Evolutionary conservation across 2,888 invertebrate genomes (phyloP).

Genomic region (Liposcelis brunnea): DNA sequence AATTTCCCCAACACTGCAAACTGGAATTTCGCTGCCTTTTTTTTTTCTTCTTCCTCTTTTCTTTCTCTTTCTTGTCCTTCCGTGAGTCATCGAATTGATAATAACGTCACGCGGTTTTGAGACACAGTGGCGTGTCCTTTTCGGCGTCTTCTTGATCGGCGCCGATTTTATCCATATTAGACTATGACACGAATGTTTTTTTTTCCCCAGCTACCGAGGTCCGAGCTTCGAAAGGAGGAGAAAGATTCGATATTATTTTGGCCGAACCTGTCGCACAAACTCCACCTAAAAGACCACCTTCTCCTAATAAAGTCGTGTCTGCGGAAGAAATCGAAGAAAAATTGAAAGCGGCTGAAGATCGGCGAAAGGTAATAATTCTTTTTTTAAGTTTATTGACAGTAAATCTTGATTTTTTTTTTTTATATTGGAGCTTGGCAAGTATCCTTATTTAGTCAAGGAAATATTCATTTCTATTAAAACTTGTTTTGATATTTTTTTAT

Average conservation of each 20-base stretch:
- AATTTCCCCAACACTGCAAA: too few species aligned
- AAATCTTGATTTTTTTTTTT: slow-evolving; percentile 5
- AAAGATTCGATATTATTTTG: slow-evolving; percentile 67
- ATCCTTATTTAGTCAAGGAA: not conserved
- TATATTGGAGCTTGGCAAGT: slow-evolving; percentile 4
- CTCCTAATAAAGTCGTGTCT: slow-evolving; percentile 50
- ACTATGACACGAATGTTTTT: not conserved
- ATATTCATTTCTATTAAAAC: not conserved
- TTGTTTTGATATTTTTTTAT: not conserved
- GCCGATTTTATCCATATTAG: not conserved
- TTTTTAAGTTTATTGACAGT: slow-evolving; percentile 15
- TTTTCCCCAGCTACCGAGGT: slow-evolving; percentile 61
- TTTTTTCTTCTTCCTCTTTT: too few species aligned
- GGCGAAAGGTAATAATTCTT: slow-evolving; percentile 77
- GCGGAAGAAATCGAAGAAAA: slow-evolving; percentile 84
- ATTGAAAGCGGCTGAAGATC: slow-evolving; percentile 81
- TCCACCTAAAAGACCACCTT: slow-evolving; percentile 48
- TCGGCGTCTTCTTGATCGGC: not conserved
- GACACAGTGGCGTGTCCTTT: too few species aligned
- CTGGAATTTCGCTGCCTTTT: too few species aligned
- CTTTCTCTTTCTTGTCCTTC: too few species aligned
- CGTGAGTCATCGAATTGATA: too few species aligned
- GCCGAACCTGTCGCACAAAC: slow-evolving; percentile 56
- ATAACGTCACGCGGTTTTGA: too few species aligned
- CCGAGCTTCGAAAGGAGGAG: slow-evolving; percentile 74